Base-by-base conservation (phyloP, 2,888 invertebrate genomes). In the Drosophila antonietae region DNA sequence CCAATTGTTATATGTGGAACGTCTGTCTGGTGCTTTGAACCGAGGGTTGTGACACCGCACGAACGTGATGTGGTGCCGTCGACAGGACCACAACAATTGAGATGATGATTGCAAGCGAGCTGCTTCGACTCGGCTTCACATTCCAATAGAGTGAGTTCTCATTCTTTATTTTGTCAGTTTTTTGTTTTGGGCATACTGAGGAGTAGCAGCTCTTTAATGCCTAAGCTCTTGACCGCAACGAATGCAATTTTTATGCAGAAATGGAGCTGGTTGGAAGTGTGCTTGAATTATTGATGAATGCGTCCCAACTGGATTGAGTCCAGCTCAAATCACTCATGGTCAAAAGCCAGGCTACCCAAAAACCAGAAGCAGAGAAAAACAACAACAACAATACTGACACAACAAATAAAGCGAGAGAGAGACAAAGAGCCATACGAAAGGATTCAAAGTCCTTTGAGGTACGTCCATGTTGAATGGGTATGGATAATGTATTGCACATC, bases 281-380 rank as follows among this genome's bases (percentile, higher is more conserved):
- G 75, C 76, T 86, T 88, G 74, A 89, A 88, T 88, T 79, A 88
- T 89, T 88, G 89, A 88, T 88, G 89, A 81, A 88, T 88, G 56
- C 57, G 77, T 89, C 83, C 89, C 86, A 70, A 56, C 63, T 73
- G 89, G 81, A 86, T 82, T 82, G 72, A 83, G 74, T 73, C 67
- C 81, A 86, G 80, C 81, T 80, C 65, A 82, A 84, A 85, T 85
- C 88, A 85, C 68, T 82, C 88, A 85, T 76, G 80, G 74, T 58
- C 74, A 60, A 64, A 70, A 70, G 68, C 59, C 23, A 23, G 23
- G 23, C 23, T 67, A 39, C 69, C 64, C 53, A 53, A 69, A 47
- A 47, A 5, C 3, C 39, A 43, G 18, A 14, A 46, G 1, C 20
- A 20, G 1, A 20, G 1, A 44, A 43, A 4, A 44, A 44, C 14